Base-by-base conservation (phyloP, 2,888 invertebrate genomes). In the Tetragonisca angustula region DNA sequence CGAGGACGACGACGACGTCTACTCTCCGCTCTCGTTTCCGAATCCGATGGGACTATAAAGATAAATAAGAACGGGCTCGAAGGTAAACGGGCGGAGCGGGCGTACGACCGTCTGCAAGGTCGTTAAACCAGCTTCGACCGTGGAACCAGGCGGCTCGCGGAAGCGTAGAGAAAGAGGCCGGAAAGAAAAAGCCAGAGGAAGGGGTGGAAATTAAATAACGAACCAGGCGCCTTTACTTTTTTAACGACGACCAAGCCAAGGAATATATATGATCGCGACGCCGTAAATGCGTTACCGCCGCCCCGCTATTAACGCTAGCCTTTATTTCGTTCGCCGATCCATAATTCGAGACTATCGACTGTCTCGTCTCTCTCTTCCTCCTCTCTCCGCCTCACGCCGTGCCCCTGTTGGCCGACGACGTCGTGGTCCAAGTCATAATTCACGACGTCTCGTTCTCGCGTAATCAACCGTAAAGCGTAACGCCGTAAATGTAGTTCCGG, bases 21-120 rank as follows among this genome's bases (percentile, higher is more conserved):
- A 32, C 32, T 56, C 75, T 76, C 54, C 17, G 76, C 67, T 79
- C 81, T 65, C 79, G 71, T 85, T 89, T 85, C 86, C 88, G 75
- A 89, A 89, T 90, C 89, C 89, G 85, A 81, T 84, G 89, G 84
- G 85, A 82, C 83, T 71, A 79, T 88, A 87, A 85, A 90, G 87
- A 87, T 90, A 87, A 90, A 90, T 87, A 85, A 88, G 80, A 67
- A 81, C 81, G 81, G 74, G 74, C 78, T 72, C 76, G 79, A 75
- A 76, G 73, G 82, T 68, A 79, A 87, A 88, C 72, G 75, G 77
- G 56, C 68, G 68, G 70, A 65, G 56, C 62, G 56, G 43, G 36
- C 68, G 52, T 64, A 65, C 65, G 68, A 70, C 65, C 67, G 74
- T 75, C 79, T 79, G 75, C 68, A 67, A 80, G 69, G 52, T 81